phyloP scores from a whole-genome alignment of 2,888 invertebrate genomes.

The Chalcosyrphus nemorum region DNA sequence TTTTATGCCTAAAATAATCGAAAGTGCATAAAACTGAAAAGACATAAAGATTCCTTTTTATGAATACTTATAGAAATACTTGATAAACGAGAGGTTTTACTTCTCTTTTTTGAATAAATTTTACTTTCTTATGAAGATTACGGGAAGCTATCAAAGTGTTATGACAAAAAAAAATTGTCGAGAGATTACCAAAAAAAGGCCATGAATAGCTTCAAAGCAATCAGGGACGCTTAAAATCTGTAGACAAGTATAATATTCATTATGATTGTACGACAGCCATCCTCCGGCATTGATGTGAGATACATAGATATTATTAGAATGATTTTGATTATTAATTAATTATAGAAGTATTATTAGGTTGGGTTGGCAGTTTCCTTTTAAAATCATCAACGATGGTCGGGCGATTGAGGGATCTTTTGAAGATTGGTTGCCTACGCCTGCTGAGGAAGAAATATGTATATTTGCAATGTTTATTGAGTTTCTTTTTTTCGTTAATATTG shows the following conservation, averaged over 20 bases:
- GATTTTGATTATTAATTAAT: constrained; percentile 59
- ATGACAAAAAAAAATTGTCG: background rate
- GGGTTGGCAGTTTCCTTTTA: background rate
- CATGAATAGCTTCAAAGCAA: constrained; percentile 33
- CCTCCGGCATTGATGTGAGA: background rate
- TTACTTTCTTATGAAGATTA: background rate
- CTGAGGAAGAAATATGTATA: background rate
- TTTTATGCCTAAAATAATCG: constrained; percentile 22
- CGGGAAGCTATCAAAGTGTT: constrained; percentile 49
- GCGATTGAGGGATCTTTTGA: background rate
- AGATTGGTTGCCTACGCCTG: background rate
- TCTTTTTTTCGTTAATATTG: background rate
- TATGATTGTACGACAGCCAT: background rate
- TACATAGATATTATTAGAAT: constrained; percentile 31
- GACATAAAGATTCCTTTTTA: constrained; percentile 11
- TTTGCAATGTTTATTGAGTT: background rate
- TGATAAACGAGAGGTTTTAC: constrained; percentile 8
- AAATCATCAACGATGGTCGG: background rate
- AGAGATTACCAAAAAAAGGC: background rate
- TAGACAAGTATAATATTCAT: constrained; percentile 26
- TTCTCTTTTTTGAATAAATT: constrained; percentile 15
- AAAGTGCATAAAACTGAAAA: constrained; percentile 31
- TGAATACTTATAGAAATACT: constrained; percentile 14
- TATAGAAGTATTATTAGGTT: constrained; percentile 15
- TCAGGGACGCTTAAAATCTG: constrained; percentile 40